Conservation (phyloP, 2,113 vertebrate species). For the Apteryx owenii region DNA sequence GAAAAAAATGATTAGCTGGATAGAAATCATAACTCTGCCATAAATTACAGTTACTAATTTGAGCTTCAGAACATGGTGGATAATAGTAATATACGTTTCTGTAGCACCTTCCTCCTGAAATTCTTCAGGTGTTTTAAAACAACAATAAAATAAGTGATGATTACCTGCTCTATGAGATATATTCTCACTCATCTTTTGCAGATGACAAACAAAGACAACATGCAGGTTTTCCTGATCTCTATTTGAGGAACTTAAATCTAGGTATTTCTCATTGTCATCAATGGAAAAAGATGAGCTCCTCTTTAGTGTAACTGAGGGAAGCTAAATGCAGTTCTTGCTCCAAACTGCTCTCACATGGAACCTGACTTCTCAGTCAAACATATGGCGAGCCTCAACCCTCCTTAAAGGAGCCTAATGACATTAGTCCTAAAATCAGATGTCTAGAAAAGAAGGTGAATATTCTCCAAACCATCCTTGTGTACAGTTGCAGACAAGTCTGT, state of each 20-base stretch:
- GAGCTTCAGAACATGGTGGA: neutral
- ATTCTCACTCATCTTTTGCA: neutral
- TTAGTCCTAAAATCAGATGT: neutral
- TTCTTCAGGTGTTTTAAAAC: neutral
- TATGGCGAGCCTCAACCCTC: accelerated
- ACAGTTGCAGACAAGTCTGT: neutral
- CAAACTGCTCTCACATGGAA: neutral
- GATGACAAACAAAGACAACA: neutral
- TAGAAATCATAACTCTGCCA: neutral
- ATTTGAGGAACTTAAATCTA: neutral
- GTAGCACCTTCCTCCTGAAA: neutral
- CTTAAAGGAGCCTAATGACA: neutral
- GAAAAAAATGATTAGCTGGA: neutral
- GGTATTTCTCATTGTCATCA: neutral
- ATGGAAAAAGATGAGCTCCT: neutral
- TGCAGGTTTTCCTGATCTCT: neutral
- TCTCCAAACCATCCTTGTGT: neutral
- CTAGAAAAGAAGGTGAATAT: neutral
- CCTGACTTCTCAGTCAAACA: neutral
- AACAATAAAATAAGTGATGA: neutral
- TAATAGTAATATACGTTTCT: neutral
- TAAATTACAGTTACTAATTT: neutral
- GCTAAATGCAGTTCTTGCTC: neutral
- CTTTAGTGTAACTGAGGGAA: neutral
- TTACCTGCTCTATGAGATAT: neutral